These are phyloP conservation scores for Semicossyphus pulcher DNA, from an alignment of 2,113 vertebrate genomes.

Conservation along the genomic window DNA sequence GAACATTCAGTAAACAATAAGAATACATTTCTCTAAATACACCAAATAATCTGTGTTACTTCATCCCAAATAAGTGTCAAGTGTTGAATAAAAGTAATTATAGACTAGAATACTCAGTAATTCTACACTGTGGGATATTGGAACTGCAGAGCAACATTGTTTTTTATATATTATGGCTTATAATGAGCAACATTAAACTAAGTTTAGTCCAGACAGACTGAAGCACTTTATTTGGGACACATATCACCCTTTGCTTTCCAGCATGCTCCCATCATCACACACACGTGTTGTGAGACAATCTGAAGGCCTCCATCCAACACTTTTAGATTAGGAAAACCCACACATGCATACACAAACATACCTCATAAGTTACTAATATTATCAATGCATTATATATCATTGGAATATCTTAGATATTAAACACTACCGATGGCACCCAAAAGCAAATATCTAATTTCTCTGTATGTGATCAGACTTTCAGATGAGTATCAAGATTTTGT, in stretches of 20 bases:
- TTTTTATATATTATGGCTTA: neutral
- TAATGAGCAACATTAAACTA: neutral
- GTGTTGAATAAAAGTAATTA: neutral
- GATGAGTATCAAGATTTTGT: too few species aligned
- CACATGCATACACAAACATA: too few species aligned
- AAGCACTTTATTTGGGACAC: slow-evolving; percentile 9
- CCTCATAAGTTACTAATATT: too few species aligned
- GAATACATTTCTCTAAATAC: neutral
- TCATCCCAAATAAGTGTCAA: neutral
- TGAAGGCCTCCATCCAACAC: neutral
- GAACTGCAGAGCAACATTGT: neutral
- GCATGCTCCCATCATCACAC: slow-evolving; percentile 13
- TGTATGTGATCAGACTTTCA: too few species aligned
- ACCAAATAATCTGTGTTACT: neutral
- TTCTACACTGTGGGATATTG: neutral
- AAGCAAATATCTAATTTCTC: too few species aligned
- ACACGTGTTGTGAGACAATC: slow-evolving; percentile 1
- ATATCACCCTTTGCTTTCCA: too few species aligned
- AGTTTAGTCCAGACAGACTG: neutral
- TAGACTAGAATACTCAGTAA: neutral
- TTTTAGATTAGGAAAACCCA: too few species aligned
- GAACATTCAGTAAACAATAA: neutral
- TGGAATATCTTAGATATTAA: neutral
- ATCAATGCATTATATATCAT: too few species aligned
- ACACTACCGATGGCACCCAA: neutral